phyloP scores from a whole-genome alignment of 2,797 vertebrate genomes.

The Alcedo quadribrachys region DNA sequence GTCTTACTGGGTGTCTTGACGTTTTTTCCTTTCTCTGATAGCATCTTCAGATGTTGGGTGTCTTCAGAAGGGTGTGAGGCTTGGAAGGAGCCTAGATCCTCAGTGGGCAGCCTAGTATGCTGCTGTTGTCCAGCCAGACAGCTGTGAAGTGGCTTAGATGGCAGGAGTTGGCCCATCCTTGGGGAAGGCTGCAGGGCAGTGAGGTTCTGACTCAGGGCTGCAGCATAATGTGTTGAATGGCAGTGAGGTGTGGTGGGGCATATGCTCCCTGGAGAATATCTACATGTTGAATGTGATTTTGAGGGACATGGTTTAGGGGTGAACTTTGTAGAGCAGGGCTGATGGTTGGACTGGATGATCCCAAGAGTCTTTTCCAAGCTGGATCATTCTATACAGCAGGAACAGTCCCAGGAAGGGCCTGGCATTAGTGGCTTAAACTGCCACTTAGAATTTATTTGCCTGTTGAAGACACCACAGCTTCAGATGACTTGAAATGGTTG shows the following conservation, averaged over 20 bases:
- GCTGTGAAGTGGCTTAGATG: neutral
- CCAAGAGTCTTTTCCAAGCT: no score
- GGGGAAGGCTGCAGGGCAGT: neutral
- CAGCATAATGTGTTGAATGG: accelerated
- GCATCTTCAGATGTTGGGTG: neutral
- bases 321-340: no score
- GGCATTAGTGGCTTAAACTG: neutral
- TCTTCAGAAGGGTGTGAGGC: neutral
- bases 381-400: no score
- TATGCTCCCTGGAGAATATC: neutral
- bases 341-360: no score
- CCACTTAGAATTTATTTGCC: neutral
- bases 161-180: neutral
- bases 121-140: neutral
- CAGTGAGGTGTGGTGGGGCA: neutral
- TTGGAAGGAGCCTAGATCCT: neutral
- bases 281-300: neutral
- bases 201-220: neutral
- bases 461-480: neutral
- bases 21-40: neutral
- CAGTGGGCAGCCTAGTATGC: neutral
- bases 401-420: neutral
- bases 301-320: no score
- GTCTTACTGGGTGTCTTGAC: neutral
- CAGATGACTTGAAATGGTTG: neutral